Base-by-base conservation (phyloP, 1,140 invertebrate genomes). In the Prorops nasuta region DNA sequence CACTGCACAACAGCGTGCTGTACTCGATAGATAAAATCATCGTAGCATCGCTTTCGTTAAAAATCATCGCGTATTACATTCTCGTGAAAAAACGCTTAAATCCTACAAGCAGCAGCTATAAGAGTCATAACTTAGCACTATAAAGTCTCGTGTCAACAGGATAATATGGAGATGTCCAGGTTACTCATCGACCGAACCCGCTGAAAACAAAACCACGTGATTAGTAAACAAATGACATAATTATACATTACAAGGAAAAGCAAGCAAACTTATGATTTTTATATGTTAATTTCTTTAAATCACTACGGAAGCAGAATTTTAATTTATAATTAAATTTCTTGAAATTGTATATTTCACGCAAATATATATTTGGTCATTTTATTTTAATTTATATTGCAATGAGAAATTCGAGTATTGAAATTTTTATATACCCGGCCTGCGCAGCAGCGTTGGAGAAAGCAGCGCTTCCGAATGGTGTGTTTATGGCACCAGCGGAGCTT, bases 351-450 rank as follows among this genome's bases (percentile, higher is more conserved):
- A n/a, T n/a, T 40, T 19, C 38, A 19, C 19, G 19, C 3, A 39
- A 39, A 19, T 19, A n/a, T 12, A 21, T 10, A 3, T 21, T 20
- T 1, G 6, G 19, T 31, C 3, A 3, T 4, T 14, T 15, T 31
- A 3, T 2, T 21, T 28, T 28, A 15, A 42, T 31, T 4, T 1
- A 12, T 42, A 31, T 3, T 16, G 15, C 14, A 10, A 14, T 21
- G n/a, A n/a, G 3, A 3, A 2, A 44, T 44, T n/a, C n/a, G n/a
- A 28, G n/a, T 3, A 17, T 28, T 10, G 16, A 4, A 14, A 37
- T 49, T 45, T 47, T 60, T 56, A 65, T 57, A n/a, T n/a, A n/a
- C n/a, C 56, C 58, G 17, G 56, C 7, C 38, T 48, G 10, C 24
- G 4, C 54, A 8, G 58, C 42, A 8, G 60, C 48, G 7, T 18